A percentile compares a stretch with the other conserved stretches of the same genome.
Evolutionary conservation across 2,888 invertebrate genomes (phyloP).

Genomic region (Cosmorhoe ocellata): DNA sequence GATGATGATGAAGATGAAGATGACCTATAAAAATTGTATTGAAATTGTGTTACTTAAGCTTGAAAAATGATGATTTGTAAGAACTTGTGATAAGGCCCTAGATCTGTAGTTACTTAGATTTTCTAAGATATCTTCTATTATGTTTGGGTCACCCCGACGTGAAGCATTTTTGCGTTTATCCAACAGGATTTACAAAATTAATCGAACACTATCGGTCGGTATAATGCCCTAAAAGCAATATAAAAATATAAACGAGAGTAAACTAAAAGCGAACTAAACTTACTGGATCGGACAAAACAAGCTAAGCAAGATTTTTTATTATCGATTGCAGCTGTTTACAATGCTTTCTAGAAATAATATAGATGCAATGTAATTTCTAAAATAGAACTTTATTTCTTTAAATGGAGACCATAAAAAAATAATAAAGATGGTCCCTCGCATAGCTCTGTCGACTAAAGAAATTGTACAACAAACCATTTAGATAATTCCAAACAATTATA

Average conservation of each 20-base stretch:
- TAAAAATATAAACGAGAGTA: constrained; percentile 12
- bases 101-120: no score
- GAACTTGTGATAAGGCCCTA: no score
- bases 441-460: constrained; percentile 24
- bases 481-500: constrained; percentile 50
- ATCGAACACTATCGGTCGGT: neutral
- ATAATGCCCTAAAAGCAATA: constrained; percentile 4
- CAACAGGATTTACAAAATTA: neutral
- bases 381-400: neutral
- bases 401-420: no score
- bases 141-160: no score
- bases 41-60: no score
- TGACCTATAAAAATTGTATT: no score
- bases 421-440: neutral
- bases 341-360: constrained; percentile 5
- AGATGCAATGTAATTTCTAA: neutral
- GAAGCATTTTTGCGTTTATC: no score
- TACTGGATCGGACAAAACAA: constrained; percentile 23
- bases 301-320: constrained; percentile 25
- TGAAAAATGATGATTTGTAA: no score
- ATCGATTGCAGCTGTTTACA: neutral
- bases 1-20: no score
- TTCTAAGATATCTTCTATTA: no score
- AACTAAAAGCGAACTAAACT: constrained; percentile 32
- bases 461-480: constrained; percentile 48